Percentiles rank a stretch among this genome's conserved stretches.
Evolutionary conservation across 2,797 vertebrate species (phyloP).

Genomic region (Eospalax fontanierii): DNA sequence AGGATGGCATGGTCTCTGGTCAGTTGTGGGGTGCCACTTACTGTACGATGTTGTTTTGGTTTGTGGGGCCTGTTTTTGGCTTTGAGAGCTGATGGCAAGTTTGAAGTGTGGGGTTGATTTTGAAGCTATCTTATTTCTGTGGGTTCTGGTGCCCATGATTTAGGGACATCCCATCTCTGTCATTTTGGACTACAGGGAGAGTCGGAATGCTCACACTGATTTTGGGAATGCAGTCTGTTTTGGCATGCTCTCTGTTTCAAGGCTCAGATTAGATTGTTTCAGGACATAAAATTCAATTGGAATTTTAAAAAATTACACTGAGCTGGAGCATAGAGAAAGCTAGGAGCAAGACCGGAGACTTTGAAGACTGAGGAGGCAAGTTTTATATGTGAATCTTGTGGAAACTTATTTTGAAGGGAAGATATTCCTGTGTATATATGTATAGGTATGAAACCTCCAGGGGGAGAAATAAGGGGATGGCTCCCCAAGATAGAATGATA

Average conservation of each 20-base stretch:
- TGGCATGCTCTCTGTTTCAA: slow-evolving; percentile 2
- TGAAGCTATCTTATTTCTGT: slow-evolving; percentile 4
- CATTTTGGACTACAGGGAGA: neutral
- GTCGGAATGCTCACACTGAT: neutral
- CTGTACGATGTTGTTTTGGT: neutral
- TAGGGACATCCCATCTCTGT: neutral
- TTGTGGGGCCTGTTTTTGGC: neutral
- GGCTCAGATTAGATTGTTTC: slow-evolving; percentile 36
- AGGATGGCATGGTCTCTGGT: neutral
- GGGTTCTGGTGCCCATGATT: neutral
- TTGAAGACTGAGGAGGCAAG: neutral
- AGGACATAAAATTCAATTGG: neutral
- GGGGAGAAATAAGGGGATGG: neutral
- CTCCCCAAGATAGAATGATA: neutral
- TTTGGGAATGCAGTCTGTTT: slow-evolving; percentile 26
- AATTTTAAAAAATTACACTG: neutral
- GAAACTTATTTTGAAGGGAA: slow-evolving; percentile 31
- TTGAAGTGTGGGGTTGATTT: slow-evolving; percentile 3
- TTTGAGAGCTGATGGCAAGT: neutral
- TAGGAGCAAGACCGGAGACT: neutral
- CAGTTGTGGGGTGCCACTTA: neutral
- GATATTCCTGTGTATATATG: neutral
- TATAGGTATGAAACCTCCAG: neutral
- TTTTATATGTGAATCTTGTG: slow-evolving; percentile 54
- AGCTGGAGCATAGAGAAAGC: neutral